A percentile compares a stretch with the other conserved stretches of the same genome.
phyloP scores from a whole-genome alignment of 2,888 invertebrate genomes.

The Laspeyria flexula region DNA sequence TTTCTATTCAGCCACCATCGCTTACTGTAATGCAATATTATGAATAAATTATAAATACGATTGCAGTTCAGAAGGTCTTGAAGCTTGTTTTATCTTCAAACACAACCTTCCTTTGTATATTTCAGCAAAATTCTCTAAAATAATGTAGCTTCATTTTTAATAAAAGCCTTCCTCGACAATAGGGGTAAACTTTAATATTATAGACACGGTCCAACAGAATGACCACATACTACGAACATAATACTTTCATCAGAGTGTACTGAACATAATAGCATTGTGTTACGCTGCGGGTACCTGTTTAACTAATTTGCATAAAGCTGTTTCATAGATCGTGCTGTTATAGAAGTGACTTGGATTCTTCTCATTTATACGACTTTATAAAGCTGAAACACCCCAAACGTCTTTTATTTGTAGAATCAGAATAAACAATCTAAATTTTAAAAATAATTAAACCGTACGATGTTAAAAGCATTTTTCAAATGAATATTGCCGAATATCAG shows the following conservation, averaged over 20 bases:
- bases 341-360: conserved; percentile 18
- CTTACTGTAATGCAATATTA: too few relatives aligned
- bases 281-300: conserved; percentile 39
- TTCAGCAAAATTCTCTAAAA: conserved; percentile 1
- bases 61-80: too few relatives aligned
- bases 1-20: too few relatives aligned
- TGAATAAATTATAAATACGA: too few relatives aligned
- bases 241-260: conserved; percentile 33
- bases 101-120: conserved; percentile 4
- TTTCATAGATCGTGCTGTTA: conserved; percentile 9
- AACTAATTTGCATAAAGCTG: conserved; percentile 47
- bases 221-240: conserved; percentile 31
- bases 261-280: conserved; percentile 38
- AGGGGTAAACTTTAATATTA: conserved; percentile 1
- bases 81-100: too few relatives aligned
- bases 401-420: too few relatives aligned
- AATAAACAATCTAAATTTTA: too few relatives aligned
- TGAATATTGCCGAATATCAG: too few relatives aligned
- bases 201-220: conserved; percentile 15
- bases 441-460: too few relatives aligned
- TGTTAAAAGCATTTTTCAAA: too few relatives aligned
- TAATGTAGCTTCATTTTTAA: conserved; percentile 9
- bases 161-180: conserved; percentile 8
- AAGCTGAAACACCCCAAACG: too few relatives aligned
- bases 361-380: not conserved